Evolutionary conservation across 2,797 vertebrate species (phyloP), one percentile per base, ranked within the genome.

Genomic region (Pseudochaenichthys georgianus): DNA sequence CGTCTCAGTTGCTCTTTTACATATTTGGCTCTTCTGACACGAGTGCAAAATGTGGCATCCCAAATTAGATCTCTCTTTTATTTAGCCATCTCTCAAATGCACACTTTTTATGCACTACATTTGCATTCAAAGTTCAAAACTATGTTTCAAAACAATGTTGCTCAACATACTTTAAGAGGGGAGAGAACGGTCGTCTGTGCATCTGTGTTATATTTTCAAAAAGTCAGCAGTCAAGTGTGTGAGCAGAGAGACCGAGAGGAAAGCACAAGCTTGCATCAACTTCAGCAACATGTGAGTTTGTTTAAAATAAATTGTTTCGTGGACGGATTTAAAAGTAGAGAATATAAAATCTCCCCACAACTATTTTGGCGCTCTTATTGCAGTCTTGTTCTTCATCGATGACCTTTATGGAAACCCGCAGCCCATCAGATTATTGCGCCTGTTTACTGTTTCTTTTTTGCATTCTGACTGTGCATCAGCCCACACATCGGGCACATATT

Each of bases 381-480:
- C 82, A 78, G 63, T 64, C 57, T 75, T 64, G n/a, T 62, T 80
- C 68, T 84, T 77, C 77, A 71, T 84, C 69, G 69, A 76, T 90
- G 90, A 91, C 89, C 87, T 93, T 92, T 90, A 78, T 80, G 71
- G 19, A 21, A 67, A 87, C 91, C 85, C 83, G 70, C 85, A 90
- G 66, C 85, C 75, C 81, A 84, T 87, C 88, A 90, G 81, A 92
- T 90, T 84, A 89, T 81, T 86, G 73, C 34, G 81, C 81, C 74
- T 85, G 87, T 89, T 89, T 85, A 83, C 89, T 75, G 73, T 83
- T 84, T 89, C 83, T 81, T 85, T 78, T 91, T 92, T 91, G 90
- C 89, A 90, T 92, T 91, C 72, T 92, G 91, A 90, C 87, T 91
- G 80, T 89, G 86, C 91, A 90, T 87, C 90, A 78, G 76, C 92